Evolutionary conservation across 2,113 vertebrate genomes (phyloP), one percentile per base, ranked within the genome.

Genomic region (Salvelinus sp.): DNA sequence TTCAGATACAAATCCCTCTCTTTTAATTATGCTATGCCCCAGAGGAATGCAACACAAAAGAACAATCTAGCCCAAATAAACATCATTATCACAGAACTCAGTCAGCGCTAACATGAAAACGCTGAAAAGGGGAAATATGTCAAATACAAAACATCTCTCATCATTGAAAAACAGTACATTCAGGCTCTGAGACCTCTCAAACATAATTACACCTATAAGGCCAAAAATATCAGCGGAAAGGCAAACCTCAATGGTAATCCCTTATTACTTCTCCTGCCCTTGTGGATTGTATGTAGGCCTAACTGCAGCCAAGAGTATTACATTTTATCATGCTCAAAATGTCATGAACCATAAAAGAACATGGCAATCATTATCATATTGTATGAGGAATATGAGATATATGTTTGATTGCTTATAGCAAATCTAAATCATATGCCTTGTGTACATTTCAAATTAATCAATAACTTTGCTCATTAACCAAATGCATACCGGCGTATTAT

Each of bases 91-190:
- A 2, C 22, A 27, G 23, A 66, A 30, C 7, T 27, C 76, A 79
- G 75, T 77, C 73, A 74, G 64, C 14, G 65, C 68, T 16, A 69
- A 82, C 79, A 86, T 79, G 33, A 86, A 83, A 71, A 47, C 4
- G 7, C 20, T 62, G 58, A 62, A 62, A 22, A 79, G 76, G 80
- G 76, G 84, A 88, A 85, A 88, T 74, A 86, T 91, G 89, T 33
- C 5, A 90, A 89, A 88, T 86, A 86, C 74, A 83, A 88, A 85
- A 86, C 77, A 75, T 80, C 80, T 86, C 81, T 84, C 76, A 69
- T 72, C 84, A 84, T 79, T 76, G 73, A 77, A 76, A 87, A 79
- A 73, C 79, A 57, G 80, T 74, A 85, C 85, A 90, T 89, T 90
- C 79, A 18, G 16, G 85, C 85, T 90, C 82, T 82, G 87, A 87